Evolutionary conservation across 2,888 invertebrate genomes (phyloP).

Genomic region (Aleiodes alternator): DNA sequence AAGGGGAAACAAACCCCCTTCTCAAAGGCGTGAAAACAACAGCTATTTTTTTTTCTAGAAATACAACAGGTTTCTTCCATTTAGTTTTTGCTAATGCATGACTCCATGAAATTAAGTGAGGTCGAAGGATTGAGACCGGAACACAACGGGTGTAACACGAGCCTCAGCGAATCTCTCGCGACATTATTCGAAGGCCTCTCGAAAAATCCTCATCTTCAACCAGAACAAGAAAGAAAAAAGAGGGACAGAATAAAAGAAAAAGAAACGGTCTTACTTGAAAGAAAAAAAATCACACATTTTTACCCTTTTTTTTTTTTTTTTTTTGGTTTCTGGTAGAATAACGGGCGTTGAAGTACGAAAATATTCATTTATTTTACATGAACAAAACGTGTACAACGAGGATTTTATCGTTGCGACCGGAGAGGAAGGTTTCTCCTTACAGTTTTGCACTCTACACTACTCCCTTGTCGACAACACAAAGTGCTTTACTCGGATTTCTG

Average conservation of each 20-base stretch:
- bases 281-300: neutral
- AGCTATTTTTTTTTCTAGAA: too few relatives aligned
- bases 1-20: constrained; percentile 7
- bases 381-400: constrained; percentile 46
- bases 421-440: constrained; percentile 47
- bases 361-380: constrained; percentile 1
- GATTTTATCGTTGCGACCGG: constrained; percentile 45
- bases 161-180: constrained; percentile 32
- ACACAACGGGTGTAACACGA: constrained; percentile 42
- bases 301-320: too few relatives aligned
- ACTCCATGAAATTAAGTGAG: neutral
- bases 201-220: constrained; percentile 10
- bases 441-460: constrained; percentile 23
- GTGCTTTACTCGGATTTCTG: constrained; percentile 22
- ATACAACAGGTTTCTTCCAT: too few relatives aligned
- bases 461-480: constrained; percentile 28
- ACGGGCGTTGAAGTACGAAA: neutral
- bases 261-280: too few relatives aligned
- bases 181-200: constrained; percentile 3
- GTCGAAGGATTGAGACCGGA: constrained; percentile 39
- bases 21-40: too few relatives aligned
- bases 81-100: too few relatives aligned
- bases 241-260: neutral
- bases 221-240: neutral
- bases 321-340: too few relatives aligned